Evolutionary conservation across 2,888 invertebrate genomes (phyloP), one percentile per base, ranked within the genome.

Genomic region (Lepeophtheirus nordmannii): DNA sequence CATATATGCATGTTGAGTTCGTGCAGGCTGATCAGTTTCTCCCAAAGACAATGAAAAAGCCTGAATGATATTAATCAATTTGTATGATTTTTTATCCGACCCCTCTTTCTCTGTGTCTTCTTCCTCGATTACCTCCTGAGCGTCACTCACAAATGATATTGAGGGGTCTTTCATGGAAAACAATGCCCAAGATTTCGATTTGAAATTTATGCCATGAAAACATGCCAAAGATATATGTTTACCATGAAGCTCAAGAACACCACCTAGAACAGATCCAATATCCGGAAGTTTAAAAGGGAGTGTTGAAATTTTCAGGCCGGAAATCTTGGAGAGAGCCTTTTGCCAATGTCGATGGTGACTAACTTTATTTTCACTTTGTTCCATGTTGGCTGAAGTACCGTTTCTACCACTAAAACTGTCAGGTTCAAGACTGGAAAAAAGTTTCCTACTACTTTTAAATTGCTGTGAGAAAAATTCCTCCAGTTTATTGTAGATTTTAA

Each of bases 401-500:
- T 70, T 68, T 22, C 67, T 65, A 14, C 37, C 10, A 12, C 17
- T n/a, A 22, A 53, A 58, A 9, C 58, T 38, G 17, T 30, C 20
- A 59, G 71, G 65, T 68, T 70, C 40, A 70, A 84, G 73, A 53
- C 83, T 85, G 69, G 86, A 87, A 74, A 94, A 89, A 7, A 91
- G 92, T 1, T 93, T 81, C 75, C 90, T 91, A 74, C 92, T 90
- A 71, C 90, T 92, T 75, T 92, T 91, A 75, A 96, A 92, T 79
- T 97, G 96, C 76, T 94, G 94, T 69, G 89, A 87, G 78, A 98
- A 96, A 80, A 98, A 98, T 77, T 96, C 93, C 72, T 93, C 92
- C 41, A 98, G 80, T 74, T 96, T 96, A 70, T 88, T 86, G 75
- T 87, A 91, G 88, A 98, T 96, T 79, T 96, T 97, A 62, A 94